Percentiles rank a stretch among this genome's conserved stretches.
These are phyloP conservation scores for Campoplex capitator DNA, from an alignment of 2,888 invertebrate species.

Conservation along the genomic window DNA sequence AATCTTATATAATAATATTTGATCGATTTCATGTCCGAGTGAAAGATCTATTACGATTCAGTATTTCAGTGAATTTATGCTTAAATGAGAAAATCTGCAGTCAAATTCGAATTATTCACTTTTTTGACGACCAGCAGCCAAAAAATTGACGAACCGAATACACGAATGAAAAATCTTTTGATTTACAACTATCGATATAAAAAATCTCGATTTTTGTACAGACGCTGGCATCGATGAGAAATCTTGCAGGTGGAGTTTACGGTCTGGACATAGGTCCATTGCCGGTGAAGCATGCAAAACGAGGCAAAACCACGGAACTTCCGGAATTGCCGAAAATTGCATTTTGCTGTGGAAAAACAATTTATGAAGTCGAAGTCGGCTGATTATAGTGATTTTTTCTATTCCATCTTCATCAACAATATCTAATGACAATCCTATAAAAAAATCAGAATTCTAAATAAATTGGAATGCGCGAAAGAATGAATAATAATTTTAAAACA, in stretches of 20 bases:
- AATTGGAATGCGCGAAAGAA: background rate
- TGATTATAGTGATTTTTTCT: slow-evolving; percentile 63
- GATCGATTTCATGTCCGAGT: background rate
- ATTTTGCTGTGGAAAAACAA: slow-evolving; percentile 86
- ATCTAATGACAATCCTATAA: background rate
- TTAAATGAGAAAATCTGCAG: background rate
- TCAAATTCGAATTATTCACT: background rate
- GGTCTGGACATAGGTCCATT: slow-evolving; percentile 86
- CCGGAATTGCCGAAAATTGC: slow-evolving; percentile 86
- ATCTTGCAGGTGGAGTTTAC: slow-evolving; percentile 87
- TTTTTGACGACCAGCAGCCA: background rate
- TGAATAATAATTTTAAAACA: background rate
- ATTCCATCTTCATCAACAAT: background rate
- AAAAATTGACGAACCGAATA: background rate
- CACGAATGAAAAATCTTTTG: background rate
- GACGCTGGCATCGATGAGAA: slow-evolving; percentile 86
- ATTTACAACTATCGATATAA: background rate
- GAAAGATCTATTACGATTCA: background rate
- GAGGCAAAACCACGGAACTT: slow-evolving; percentile 70
- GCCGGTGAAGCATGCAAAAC: slow-evolving; percentile 67
- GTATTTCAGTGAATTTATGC: background rate
- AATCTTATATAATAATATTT: background rate
- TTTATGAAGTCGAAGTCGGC: slow-evolving; percentile 87
- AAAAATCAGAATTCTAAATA: background rate
- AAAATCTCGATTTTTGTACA: slow-evolving; percentile 76